These are phyloP conservation scores for Mohoua ochrocephala DNA, from an alignment of 2,113 vertebrate species.

Conservation along the genomic window DNA sequence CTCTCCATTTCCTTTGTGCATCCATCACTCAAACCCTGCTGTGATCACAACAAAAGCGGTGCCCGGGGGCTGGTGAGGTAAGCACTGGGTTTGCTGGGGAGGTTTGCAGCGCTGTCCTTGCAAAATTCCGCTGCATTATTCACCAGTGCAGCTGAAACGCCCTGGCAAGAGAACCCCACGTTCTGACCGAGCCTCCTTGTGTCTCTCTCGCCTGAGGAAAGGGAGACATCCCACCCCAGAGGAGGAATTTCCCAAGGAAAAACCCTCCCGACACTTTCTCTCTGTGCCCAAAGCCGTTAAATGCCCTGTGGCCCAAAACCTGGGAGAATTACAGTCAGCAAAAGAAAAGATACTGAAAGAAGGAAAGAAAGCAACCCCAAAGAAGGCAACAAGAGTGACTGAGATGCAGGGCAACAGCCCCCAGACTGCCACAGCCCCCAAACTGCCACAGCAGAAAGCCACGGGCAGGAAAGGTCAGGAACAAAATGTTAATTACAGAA, in stretches of 20 bases:
- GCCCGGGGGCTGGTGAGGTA: background rate
- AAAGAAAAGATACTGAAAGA: background rate
- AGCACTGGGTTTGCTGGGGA: background rate
- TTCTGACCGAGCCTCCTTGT: background rate
- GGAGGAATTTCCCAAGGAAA: background rate
- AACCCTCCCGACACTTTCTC: background rate
- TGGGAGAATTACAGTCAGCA: background rate
- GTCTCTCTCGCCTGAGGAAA: background rate
- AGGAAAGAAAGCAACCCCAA: background rate
- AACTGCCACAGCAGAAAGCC: background rate
- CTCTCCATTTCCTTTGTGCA: background rate
- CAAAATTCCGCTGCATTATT: background rate
- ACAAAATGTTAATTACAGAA: background rate
- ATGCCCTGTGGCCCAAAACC: background rate
- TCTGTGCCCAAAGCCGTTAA: background rate
- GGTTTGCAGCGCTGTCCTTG: background rate
- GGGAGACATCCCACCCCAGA: background rate
- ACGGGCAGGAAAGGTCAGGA: background rate
- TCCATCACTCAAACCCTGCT: background rate
- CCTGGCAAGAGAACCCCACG: background rate
- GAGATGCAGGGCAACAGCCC: background rate
- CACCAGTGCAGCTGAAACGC: background rate
- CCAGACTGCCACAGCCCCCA: background rate
- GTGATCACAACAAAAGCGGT: background rate
- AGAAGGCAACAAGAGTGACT: background rate